A percentile compares a stretch with the other conserved stretches of the same genome.
Conservation (phyloP, 2,797 vertebrate genomes). For the Gallinago solitaria region DNA sequence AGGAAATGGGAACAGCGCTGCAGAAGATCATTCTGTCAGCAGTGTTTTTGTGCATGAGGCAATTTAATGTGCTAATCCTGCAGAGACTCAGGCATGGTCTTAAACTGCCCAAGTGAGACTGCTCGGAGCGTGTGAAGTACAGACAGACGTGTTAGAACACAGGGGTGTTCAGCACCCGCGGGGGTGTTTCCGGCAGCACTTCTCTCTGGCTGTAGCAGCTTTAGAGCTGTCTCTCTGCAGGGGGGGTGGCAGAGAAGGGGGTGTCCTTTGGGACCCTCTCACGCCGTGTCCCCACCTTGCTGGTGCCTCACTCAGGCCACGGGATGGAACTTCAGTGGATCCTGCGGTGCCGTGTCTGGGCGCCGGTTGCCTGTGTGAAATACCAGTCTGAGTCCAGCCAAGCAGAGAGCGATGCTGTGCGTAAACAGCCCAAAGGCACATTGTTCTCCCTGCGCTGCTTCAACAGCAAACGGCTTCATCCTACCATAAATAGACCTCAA, state of each 20-base stretch:
- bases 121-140: not conserved
- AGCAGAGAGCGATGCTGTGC: conserved; percentile 6
- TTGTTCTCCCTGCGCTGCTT: conserved; percentile 16
- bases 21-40: not conserved
- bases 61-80: not conserved
- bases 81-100: not conserved
- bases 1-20: not conserved
- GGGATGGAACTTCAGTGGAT: conserved; percentile 49
- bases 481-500: conserved; percentile 47
- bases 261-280: not conserved
- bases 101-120: not conserved
- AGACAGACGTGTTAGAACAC: not conserved
- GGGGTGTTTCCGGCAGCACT: not conserved
- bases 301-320: not conserved
- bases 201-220: not conserved
- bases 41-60: not conserved
- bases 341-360: not conserved
- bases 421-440: conserved; percentile 13
- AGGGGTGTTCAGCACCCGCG: not conserved
- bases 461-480: conserved; percentile 9
- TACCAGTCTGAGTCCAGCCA: not conserved
- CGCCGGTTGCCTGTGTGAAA: not conserved
- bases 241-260: not conserved
- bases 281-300: not conserved
- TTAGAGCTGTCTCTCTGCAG: not conserved